Evolutionary conservation across 1,140 invertebrate genomes (phyloP), one percentile per base, ranked within the genome.

Genomic region (Bombus affinis): DNA sequence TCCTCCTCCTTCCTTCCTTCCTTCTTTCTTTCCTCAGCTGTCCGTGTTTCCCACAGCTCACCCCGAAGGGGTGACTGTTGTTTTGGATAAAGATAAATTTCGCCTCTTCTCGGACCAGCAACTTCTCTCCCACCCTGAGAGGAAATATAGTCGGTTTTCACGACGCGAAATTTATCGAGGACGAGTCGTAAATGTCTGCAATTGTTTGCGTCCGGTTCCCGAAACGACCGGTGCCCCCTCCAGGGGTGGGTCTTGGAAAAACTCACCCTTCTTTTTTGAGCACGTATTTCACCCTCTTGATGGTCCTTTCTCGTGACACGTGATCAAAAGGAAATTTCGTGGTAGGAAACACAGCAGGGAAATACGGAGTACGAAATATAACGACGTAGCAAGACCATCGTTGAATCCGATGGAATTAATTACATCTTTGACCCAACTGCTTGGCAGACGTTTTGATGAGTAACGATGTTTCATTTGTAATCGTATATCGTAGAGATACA

Each of bases 31-130:
- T 81, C 74, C 90, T 93, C 93, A 91, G 86, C 90, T 91, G 91
- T 92, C 87, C 87, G 82, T 42, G 90, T 91, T 94, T 94, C 93
- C 93, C 93, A 94, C 93, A 94, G 90, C 93, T 90, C 86, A 88
- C 92, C 90, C 85, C 89, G 90, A 91, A 89, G 89, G 92, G 92
- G 90, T 92, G 88, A 81, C 83, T 83, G 79, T 83, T 90, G 86
- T 88, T 90, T 90, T 47, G 88, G 84, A 90, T 90, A 91, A 90
- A 92, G 90, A 90, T 81, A 74, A 71, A 85, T 87, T 86, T 82
- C 74, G 83, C 77, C 83, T 81, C 86, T 74, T 75, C 83, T 71
- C 68, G 62, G 88, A 68, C 65, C 74, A 81, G 84, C 35, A 66
- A 53, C 13, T 82, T 75, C 42, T 35, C 59, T 32, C 74, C 44